phyloP scores from a whole-genome alignment of 2,113 vertebrate species.

The Passerina amoena region DNA sequence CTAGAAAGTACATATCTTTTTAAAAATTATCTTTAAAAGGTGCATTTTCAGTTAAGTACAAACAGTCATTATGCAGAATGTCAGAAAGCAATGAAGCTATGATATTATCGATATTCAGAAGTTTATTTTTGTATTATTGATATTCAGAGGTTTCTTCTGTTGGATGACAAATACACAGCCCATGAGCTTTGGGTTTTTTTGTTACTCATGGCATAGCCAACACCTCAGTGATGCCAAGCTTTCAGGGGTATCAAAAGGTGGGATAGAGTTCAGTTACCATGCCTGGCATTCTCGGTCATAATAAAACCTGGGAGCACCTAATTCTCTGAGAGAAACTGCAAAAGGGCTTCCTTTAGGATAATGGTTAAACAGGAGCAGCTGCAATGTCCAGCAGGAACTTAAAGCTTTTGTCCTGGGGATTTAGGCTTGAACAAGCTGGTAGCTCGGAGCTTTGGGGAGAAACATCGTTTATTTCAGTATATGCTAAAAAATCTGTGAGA shows the following conservation, averaged over 20 bases:
- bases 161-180: neutral
- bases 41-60: neutral
- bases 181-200: accelerated
- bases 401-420: neutral
- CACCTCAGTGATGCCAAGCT: neutral
- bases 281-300: neutral
- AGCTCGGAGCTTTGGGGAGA: neutral
- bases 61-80: neutral
- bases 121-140: neutral
- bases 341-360: neutral
- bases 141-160: neutral
- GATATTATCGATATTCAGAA: neutral
- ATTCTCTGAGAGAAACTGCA: neutral
- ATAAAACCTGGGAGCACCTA: neutral
- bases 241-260: neutral
- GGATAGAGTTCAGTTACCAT: neutral
- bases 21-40: neutral
- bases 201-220: neutral
- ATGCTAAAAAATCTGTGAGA: neutral
- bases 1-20: neutral
- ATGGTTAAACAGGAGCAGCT: neutral
- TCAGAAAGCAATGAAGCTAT: neutral
- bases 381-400: neutral
- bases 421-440: neutral
- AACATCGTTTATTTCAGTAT: neutral